These are phyloP conservation scores for Criorhina ranunculi DNA, from an alignment of 2,888 invertebrate species.

Conservation along the genomic window DNA sequence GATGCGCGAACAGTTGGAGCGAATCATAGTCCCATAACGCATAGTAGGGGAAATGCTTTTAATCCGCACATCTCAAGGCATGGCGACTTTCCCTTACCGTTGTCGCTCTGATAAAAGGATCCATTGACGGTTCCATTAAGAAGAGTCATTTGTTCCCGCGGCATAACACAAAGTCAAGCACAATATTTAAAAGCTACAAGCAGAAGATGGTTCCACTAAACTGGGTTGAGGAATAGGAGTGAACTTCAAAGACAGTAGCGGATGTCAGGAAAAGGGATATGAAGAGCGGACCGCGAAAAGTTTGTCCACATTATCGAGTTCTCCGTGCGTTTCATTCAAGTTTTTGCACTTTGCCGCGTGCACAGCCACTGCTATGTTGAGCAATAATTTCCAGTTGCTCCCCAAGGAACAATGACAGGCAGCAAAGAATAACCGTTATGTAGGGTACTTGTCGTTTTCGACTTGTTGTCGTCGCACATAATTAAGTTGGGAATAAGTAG, in stretches of 20 bases:
- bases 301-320: constrained; percentile 52
- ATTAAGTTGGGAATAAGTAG: constrained; percentile 63
- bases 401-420: constrained; percentile 19
- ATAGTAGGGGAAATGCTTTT: constrained; percentile 57
- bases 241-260: background rate
- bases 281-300: constrained; percentile 14
- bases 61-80: constrained; percentile 32
- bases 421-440: background rate
- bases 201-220: background rate
- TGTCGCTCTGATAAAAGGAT: constrained; percentile 13
- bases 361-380: background rate
- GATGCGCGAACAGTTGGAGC: constrained; percentile 36
- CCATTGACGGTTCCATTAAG: constrained; percentile 53
- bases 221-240: constrained; percentile 13
- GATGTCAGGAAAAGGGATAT: constrained; percentile 15
- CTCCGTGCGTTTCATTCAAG: background rate
- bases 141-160: constrained; percentile 14
- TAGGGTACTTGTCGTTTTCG: background rate
- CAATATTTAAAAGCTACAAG: background rate
- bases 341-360: constrained; percentile 25
- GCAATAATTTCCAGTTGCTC: constrained; percentile 32
- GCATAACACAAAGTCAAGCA: background rate
- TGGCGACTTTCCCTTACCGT: background rate
- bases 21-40: constrained; percentile 26
- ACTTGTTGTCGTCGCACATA: constrained; percentile 52